phyloP scores from a whole-genome alignment of 2,797 vertebrate genomes.

The Anabas testudineus region DNA sequence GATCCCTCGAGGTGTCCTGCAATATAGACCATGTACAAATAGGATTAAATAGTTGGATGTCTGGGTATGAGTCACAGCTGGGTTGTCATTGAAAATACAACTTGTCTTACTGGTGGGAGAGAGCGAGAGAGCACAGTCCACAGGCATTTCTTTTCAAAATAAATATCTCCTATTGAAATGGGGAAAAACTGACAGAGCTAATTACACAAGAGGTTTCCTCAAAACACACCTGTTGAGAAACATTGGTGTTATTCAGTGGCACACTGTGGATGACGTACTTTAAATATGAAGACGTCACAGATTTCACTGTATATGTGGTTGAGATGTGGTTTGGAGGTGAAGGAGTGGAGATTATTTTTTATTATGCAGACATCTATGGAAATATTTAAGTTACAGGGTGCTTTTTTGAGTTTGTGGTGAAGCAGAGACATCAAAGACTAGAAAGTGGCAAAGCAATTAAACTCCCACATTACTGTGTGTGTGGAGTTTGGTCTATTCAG shows the following conservation, averaged over 20 bases:
- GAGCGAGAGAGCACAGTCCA: background rate
- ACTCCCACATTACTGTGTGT: background rate
- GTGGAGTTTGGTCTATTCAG: conserved; percentile 30
- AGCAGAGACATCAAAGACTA: conserved; percentile 37
- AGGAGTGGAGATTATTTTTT: conserved; percentile 15
- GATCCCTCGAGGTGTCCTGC: conserved; percentile 48
- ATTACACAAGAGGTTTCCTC: conserved; percentile 11
- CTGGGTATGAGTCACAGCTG: conserved; percentile 39
- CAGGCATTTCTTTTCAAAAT: conserved; percentile 8
- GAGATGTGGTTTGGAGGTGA: conserved; percentile 18
- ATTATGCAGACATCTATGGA: conserved; percentile 19
- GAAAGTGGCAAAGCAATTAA: conserved; percentile 35
- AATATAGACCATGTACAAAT: conserved; percentile 20
- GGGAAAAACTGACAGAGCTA: background rate
- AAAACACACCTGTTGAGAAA: background rate
- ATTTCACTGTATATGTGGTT: conserved; percentile 27
- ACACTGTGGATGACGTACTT: background rate
- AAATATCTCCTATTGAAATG: background rate
- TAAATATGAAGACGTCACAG: conserved; percentile 23
- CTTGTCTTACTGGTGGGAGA: background rate
- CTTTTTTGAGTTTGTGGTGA: conserved; percentile 19
- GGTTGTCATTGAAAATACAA: conserved; percentile 34
- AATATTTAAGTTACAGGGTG: conserved; percentile 5
- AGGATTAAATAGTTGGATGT: conserved; percentile 46
- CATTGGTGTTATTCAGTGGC: conserved; percentile 3